Evolutionary conservation across 2,797 vertebrate species (phyloP), one percentile per base, ranked within the genome.

Genomic region (Xyrichtys novacula): DNA sequence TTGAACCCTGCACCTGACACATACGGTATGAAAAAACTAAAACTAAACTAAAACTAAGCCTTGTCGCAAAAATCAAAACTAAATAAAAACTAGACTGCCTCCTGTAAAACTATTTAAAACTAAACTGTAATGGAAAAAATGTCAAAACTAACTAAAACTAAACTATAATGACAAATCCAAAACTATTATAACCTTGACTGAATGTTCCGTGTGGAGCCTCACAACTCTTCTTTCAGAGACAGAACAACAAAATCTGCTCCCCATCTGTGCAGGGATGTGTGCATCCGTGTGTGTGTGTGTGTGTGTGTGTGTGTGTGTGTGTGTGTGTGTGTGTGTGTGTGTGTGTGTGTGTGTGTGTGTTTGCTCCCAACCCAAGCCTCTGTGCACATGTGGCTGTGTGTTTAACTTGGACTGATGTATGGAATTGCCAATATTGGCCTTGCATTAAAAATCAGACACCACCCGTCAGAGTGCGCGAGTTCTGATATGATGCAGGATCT

Each of bases 201-300:
- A n/a, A n/a, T n/a, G 84, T 85, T 89, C 76, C 84, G 73, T 82
- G 84, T 57, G 63, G 81, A 73, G 85, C 65, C 74, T 76, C 80
- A 32, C 73, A 65, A 76, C 67, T 86, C 68, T 63, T 70, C 66
- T 78, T 62, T 85, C 65, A 60, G 65, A 84, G 59, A 81, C 76
- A 63, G 76, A 88, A 85, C 80, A 87, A 88, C 85, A 71, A 67
- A 80, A 82, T 74, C 63, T 82, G 78, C 66, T 74, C 49, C 53
- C 60, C 39, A 54, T 80, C 62, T 71, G 55, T 70, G 65, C 62
- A 62, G 73, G 8, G 50, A 22, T 39, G n/a, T 43, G 44, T 57
- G 19, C 34, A 25, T 58, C 29, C 58, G 39, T 20, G 34, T 29
- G 58, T 34, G 44, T 43, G n/a, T 31, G 63, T n/a, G n/a, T n/a